phyloP scores from a whole-genome alignment of 2,113 vertebrate genomes.

The Numenius arquata region DNA sequence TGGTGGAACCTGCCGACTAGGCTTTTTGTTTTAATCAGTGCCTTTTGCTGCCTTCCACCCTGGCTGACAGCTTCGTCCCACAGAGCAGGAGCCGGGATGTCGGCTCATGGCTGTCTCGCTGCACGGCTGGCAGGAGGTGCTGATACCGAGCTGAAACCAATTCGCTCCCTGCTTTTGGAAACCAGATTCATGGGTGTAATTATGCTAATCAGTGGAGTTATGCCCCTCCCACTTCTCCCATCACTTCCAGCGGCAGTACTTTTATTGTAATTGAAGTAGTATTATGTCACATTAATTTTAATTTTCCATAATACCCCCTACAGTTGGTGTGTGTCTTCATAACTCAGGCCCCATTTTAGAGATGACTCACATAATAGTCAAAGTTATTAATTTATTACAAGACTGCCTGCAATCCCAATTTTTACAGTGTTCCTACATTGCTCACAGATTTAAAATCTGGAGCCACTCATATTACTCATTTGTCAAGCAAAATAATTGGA shows the following conservation, averaged over 20 bases:
- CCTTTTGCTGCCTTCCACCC: background rate
- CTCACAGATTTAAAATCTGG: constrained; percentile 42
- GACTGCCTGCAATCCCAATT: background rate
- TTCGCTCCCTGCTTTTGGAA: background rate
- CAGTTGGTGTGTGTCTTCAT: background rate
- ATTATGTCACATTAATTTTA: background rate
- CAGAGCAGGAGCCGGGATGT: background rate
- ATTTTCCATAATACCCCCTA: constrained; percentile 8
- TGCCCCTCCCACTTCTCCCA: background rate
- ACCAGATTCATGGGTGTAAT: background rate
- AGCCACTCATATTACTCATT: background rate
- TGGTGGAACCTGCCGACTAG: background rate
- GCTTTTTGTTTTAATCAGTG: background rate
- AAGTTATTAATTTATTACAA: constrained; percentile 12
- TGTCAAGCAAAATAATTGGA: background rate
- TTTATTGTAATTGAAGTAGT: constrained; percentile 9
- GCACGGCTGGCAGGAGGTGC: background rate
- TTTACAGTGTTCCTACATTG: constrained; percentile 6
- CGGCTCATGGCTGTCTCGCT: background rate
- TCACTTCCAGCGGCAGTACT: background rate
- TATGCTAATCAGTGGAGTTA: background rate
- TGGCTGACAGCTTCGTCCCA: background rate
- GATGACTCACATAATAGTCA: background rate
- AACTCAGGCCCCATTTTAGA: constrained; percentile 4
- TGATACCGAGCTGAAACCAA: background rate